Conservation (phyloP, 2,888 invertebrate genomes). For the Eupsilia transversa region DNA sequence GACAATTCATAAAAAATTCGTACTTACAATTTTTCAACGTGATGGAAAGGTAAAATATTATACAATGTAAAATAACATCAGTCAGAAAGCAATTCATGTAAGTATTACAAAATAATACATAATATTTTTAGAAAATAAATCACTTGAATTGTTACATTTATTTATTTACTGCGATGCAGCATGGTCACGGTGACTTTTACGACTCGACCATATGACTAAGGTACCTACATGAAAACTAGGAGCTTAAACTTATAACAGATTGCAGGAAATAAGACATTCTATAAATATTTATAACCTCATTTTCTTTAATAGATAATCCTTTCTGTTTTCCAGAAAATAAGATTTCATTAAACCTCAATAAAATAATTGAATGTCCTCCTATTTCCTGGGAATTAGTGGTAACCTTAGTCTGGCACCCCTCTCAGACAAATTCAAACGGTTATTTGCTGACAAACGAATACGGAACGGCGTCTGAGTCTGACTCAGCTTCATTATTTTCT, state of each 20-base stretch:
- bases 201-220: background rate
- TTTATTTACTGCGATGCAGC: background rate
- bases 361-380: background rate
- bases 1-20: background rate
- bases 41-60: background rate
- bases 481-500: conserved; percentile 38
- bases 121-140: conserved; percentile 8
- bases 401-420: conserved; percentile 47
- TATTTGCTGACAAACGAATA: conserved; percentile 41
- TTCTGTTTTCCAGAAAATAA: background rate
- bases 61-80: too few species aligned
- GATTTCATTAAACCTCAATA: background rate
- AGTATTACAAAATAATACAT: background rate
- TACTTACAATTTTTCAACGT: too few species aligned
- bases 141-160: conserved; percentile 12
- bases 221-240: background rate
- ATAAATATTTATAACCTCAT: background rate
- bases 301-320: background rate
- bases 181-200: background rate
- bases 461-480: conserved; percentile 38
- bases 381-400: conserved; percentile 1
- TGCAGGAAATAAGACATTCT: background rate
- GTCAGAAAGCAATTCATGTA: background rate
- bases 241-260: background rate
- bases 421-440: conserved; percentile 40